A percentile compares a stretch with the other conserved stretches of the same genome.
phyloP scores from a whole-genome alignment of 2,888 invertebrate genomes.

The Nymphalis c-album region DNA sequence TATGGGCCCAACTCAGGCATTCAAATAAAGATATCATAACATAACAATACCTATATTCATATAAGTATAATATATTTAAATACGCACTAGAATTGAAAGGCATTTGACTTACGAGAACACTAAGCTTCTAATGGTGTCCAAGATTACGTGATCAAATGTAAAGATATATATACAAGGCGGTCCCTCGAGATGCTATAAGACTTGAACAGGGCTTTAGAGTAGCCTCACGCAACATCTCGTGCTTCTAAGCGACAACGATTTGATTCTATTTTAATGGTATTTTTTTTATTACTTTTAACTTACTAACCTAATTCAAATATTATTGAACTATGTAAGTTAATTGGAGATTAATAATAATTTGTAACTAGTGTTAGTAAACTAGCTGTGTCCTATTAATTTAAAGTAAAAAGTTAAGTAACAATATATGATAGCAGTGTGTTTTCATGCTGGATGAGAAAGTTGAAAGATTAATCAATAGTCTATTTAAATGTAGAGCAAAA shows the following conservation, averaged over 20 bases:
- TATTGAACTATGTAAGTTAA: background rate
- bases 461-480: too few relatives aligned
- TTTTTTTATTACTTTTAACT: constrained; percentile 5
- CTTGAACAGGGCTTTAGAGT: constrained; percentile 6
- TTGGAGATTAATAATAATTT: too few relatives aligned
- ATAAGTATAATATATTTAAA: background rate
- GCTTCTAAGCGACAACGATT: constrained; percentile 25
- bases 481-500: too few relatives aligned
- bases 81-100: background rate
- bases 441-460: too few relatives aligned
- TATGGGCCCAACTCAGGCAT: too few relatives aligned
- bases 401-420: too few relatives aligned
- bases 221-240: constrained; percentile 32
- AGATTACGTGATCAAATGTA: constrained; percentile 34
- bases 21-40: too few relatives aligned
- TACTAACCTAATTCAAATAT: background rate
- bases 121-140: constrained; percentile 8
- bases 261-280: constrained; percentile 30
- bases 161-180: constrained; percentile 22
- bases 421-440: too few relatives aligned
- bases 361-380: too few relatives aligned
- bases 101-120: constrained; percentile 3
- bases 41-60: too few relatives aligned
- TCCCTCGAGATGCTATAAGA: constrained; percentile 30
- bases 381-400: too few relatives aligned